Conservation (phyloP, 2,113 vertebrate genomes). For the Hyperopisus bebe region DNA sequence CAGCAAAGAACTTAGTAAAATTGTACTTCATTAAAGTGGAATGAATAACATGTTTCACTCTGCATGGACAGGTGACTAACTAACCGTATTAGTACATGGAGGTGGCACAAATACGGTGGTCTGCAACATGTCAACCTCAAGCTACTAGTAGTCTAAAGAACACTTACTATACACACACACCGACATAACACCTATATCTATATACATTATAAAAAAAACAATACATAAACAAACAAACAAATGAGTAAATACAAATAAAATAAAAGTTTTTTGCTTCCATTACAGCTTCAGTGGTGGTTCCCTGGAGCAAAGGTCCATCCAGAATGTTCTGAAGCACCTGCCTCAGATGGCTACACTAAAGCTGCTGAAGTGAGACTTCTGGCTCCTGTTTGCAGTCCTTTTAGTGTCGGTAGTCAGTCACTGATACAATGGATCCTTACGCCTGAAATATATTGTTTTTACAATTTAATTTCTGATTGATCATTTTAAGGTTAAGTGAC, state of each 20-base stretch:
- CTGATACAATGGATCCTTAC: neutral
- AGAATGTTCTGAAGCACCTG: constrained; percentile 57
- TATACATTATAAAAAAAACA: neutral
- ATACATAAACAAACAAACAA: neutral
- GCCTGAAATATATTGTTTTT: neutral
- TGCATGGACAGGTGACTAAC: neutral
- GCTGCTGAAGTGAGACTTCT: constrained; percentile 63
- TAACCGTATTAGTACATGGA: neutral
- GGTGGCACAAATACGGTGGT: neutral
- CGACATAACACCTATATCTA: neutral
- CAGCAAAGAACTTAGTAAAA: neutral
- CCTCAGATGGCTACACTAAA: constrained; percentile 55
- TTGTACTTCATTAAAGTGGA: neutral
- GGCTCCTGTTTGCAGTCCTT: neutral
- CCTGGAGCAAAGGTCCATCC: constrained; percentile 55
- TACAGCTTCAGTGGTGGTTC: constrained; percentile 65
- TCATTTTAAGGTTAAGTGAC: neutral
- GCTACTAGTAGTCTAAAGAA: neutral
- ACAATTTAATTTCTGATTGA: neutral
- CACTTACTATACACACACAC: neutral
- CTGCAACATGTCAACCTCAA: neutral
- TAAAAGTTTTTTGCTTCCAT: constrained; percentile 12
- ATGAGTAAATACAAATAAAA: neutral
- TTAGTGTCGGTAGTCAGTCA: neutral
- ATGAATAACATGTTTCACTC: neutral